Percentiles rank a stretch among this genome's conserved stretches.
phyloP scores from a whole-genome alignment of 2,797 vertebrate species.

The Emydoidea blandingii region DNA sequence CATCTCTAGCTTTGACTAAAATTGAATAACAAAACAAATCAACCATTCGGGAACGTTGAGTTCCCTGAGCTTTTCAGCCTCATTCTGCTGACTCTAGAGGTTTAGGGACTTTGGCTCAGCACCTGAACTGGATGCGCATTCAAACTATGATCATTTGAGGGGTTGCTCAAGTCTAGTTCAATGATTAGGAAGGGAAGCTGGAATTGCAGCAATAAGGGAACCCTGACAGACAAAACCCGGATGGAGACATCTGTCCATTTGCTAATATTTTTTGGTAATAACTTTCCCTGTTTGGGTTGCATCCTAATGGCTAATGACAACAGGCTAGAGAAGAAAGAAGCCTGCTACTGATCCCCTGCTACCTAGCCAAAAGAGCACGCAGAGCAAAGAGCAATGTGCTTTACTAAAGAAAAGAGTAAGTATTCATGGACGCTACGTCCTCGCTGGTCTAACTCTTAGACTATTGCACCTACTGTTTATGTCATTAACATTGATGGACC shows the following conservation, averaged over 20 bases:
- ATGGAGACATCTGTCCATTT: neutral
- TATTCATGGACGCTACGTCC: neutral
- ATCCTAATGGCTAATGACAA: neutral
- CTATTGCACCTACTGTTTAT: neutral
- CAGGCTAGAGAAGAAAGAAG: neutral
- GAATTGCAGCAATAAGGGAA: neutral
- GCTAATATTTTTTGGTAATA: neutral
- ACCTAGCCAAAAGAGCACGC: conserved; percentile 8
- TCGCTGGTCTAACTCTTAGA: neutral
- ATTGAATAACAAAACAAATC: too few relatives aligned
- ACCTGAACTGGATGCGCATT: neutral
- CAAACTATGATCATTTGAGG: neutral
- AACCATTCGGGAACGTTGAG: too few relatives aligned
- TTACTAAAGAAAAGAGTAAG: neutral
- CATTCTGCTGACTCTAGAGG: neutral
- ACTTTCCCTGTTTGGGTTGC: neutral
- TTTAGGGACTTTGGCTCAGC: neutral
- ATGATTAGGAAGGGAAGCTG: neutral
- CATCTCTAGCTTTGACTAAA: too few relatives aligned
- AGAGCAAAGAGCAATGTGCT: neutral
- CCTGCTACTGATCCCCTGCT: neutral
- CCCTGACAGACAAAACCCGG: neutral
- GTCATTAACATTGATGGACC: neutral
- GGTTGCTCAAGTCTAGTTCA: neutral
- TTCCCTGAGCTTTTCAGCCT: neutral